phyloP scores from a whole-genome alignment of 1,140 invertebrate species.

The Temnothorax curvispinosus region DNA sequence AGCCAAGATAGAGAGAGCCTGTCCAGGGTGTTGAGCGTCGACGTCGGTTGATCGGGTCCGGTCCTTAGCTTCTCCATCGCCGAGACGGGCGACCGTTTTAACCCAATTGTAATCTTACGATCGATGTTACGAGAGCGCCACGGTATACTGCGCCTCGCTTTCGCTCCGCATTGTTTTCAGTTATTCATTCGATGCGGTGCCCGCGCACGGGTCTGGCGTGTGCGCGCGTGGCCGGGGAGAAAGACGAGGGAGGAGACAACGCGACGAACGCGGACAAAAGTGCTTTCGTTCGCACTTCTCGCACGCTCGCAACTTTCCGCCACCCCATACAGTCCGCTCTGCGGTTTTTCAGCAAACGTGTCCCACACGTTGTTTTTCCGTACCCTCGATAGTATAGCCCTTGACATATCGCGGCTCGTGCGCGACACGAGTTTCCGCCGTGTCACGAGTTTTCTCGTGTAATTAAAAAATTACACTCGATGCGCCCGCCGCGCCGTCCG shows the following conservation, averaged over 20 bases:
- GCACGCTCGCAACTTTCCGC: neutral
- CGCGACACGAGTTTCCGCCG: neutral
- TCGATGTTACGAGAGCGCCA: slow-evolving; percentile 55
- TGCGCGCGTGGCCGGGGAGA: neutral
- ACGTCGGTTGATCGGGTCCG: neutral
- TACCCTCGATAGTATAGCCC: slow-evolving; percentile 20
- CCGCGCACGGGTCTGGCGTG: neutral
- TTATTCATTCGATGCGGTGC: slow-evolving; percentile 57
- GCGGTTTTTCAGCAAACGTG: no score
- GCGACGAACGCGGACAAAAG: neutral
- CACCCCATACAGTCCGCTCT: no score
- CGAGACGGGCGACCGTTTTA: slow-evolving; percentile 4
- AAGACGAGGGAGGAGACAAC: neutral
- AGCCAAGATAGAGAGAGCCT: neutral
- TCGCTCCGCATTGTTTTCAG: slow-evolving; percentile 55
- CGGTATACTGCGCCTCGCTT: slow-evolving; percentile 55
- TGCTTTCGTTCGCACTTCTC: slow-evolving; percentile 49
- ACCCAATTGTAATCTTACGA: slow-evolving; percentile 58
- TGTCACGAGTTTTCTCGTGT: neutral
- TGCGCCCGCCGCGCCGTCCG: no score
- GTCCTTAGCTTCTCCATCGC: neutral
- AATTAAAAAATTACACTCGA: slow-evolving; percentile 45
- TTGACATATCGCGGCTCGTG: slow-evolving; percentile 35
- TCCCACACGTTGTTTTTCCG: neutral
- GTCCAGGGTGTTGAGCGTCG: neutral